Evolutionary conservation across 1,140 invertebrate genomes (phyloP), one percentile per base, ranked within the genome.

Genomic region (Nasonia giraulti): DNA sequence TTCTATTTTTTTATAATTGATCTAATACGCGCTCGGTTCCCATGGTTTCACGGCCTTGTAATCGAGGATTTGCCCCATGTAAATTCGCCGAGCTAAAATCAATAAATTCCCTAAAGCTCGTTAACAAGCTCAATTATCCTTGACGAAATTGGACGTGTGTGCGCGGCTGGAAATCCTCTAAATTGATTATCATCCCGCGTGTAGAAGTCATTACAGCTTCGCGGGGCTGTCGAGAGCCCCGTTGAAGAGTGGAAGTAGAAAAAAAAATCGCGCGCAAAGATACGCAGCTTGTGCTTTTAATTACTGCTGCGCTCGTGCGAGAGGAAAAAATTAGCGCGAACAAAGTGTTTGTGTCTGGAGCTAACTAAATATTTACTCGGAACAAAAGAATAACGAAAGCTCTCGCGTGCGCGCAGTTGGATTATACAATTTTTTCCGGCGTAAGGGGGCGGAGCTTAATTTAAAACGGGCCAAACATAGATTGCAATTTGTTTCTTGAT

Each of bases 301-400:
- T 62, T 50, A 50, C 3, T 17, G 40, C 44, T 5, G 50, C 50
- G 12, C 50, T 55, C 17, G 33, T 0, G 50, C 2, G 17, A 2
- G 14, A 5, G 12, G 47, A 55, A 55, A 55, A 17, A 55, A 79
- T 79, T 66, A n/a, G 31, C 14, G 31, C 17, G 17, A 79, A 31
- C 11, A 31, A 71, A 71, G 68, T n/a, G 68, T 12, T 1, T 27
- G 27, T n/a, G 23, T 71, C 68, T 10, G 68, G 68, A 71, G 27
- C 1, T 37, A 20, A 27, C 37, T 47, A 44, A 71, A 80, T 71
- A 80, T 80, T 80, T 71, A 69, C n/a, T 80, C 62, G 8, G n/a
- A 31, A 47, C 20, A 47, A 80, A 71, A 37, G 62, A 71, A 47
- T 37, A 37, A 37, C 5, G 33, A 37, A 37, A 37, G 33, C 33